Evolutionary conservation across 2,113 vertebrate species (phyloP).

Genomic region (Nannospalax galili): DNA sequence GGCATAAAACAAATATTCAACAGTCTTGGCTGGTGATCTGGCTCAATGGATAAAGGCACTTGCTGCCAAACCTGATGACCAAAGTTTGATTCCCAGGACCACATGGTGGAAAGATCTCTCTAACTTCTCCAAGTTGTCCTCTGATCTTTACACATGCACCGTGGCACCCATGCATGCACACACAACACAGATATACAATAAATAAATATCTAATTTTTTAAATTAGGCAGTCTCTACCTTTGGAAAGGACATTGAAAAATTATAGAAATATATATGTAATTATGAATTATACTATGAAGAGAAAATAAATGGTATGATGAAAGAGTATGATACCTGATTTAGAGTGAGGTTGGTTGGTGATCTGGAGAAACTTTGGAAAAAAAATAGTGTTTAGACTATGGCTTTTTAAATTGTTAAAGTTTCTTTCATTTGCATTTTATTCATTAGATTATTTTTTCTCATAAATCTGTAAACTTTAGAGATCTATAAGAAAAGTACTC

Average conservation of each 20-base stretch:
- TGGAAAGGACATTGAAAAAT: background rate
- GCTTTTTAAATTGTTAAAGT: slow-evolving; percentile 10
- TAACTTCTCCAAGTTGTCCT: too few relatives aligned
- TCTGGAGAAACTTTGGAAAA: slow-evolving; percentile 34
- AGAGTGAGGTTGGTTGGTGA: background rate
- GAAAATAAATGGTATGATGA: background rate
- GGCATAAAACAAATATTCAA: background rate
- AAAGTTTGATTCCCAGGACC: too few relatives aligned
- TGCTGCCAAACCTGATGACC: too few relatives aligned
- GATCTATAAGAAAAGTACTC: slow-evolving; percentile 24
- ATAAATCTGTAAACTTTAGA: slow-evolving; percentile 43
- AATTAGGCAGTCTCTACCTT: background rate
- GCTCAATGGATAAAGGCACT: too few relatives aligned
- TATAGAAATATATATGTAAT: background rate
- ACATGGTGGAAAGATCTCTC: too few relatives aligned
- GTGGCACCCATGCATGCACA: too few relatives aligned
- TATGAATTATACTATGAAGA: background rate
- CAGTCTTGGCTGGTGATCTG: background rate
- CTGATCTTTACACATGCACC: too few relatives aligned
- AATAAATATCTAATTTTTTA: too few relatives aligned
- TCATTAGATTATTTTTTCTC: slow-evolving; percentile 48
- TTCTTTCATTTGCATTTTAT: slow-evolving; percentile 48
- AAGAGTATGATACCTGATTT: background rate
- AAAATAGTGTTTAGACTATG: slow-evolving; percentile 31
- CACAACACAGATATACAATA: too few relatives aligned